Base-by-base conservation (phyloP, 1,140 invertebrate genomes). In the Penaeus chinensis region DNA sequence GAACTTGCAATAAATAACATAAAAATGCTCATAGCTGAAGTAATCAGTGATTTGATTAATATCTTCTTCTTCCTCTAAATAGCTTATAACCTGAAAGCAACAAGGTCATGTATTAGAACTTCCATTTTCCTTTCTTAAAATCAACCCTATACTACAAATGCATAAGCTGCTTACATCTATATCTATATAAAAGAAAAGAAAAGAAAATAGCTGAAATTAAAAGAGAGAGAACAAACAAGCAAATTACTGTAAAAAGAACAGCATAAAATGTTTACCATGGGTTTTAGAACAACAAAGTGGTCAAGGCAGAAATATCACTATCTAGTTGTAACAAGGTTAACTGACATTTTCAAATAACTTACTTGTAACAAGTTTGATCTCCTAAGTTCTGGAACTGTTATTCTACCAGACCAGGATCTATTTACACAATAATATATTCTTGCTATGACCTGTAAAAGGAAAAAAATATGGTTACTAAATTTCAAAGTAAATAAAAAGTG, bases 1-100 rank as follows among this genome's bases (percentile, higher is more conserved):
- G 93, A 99, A 99, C 93, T 99, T 99, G 93, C 99, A 99, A 92
- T 99, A 99, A 91, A 99, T 99, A 37, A 99, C 99, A 93, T 99
- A 99, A 93, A 99, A 99, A 93, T 99, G 99, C 93, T 99, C 98
- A 92, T 99, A 99, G 91, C 98, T 99, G 93, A 99, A 99, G 92
- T 96, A 99, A 90, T 98, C 97, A 88, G 97, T 99, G 74, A 99
- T 96, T 91, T 94, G 92, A 93, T 99, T 99, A 90, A 99, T 99
- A 91, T 99, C 98, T 91, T 98, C 97, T 92, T 99, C 97, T 89
- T 97, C 95, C 92, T 95, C 94, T 62, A 95, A 89, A 47, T 88
- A 88, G 63, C 84, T 90, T 60, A 95, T 89, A 18, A 92, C 92
- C 91, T 91, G 85, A 16, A 84, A 86, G 16, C 18, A 16, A 24